Evolutionary conservation across 2,113 vertebrate species (phyloP).

Genomic region (Gopherus evgoodei): DNA sequence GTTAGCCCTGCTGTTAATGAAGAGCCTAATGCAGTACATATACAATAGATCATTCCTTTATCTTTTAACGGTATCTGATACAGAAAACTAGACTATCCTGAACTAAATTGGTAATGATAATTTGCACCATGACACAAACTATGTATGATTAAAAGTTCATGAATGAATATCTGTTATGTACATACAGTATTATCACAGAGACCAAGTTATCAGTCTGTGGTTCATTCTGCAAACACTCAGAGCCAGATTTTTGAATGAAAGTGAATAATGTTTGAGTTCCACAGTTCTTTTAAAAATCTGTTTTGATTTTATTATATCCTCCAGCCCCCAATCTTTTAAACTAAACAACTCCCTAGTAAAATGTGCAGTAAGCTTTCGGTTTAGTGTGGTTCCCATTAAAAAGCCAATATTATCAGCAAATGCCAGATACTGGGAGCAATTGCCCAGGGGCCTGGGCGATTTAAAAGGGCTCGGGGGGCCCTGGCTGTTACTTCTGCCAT

Average conservation of each 20-base stretch:
- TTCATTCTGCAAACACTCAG: background rate
- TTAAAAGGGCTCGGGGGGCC: too few relatives aligned
- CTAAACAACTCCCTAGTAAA: background rate
- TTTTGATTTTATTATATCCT: background rate
- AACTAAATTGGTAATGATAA: background rate
- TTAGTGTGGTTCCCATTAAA: background rate
- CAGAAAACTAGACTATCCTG: background rate
- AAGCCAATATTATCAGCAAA: background rate
- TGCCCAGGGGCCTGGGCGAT: too few relatives aligned
- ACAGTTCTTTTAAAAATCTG: background rate
- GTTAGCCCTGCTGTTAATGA: slow-evolving; percentile 74
- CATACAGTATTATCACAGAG: background rate
- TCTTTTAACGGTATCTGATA: slow-evolving; percentile 25
- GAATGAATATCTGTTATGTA: fast-evolving
- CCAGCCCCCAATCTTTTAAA: background rate
- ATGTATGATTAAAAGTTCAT: fast-evolving
- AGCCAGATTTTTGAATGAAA: background rate
- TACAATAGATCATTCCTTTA: slow-evolving; percentile 52
- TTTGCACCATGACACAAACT: background rate
- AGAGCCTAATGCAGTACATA: slow-evolving; percentile 59
- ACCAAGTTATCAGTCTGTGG: background rate
- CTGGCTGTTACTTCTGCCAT: too few relatives aligned
- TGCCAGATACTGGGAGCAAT: background rate
- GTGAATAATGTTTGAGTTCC: background rate
- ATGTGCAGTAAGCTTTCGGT: background rate